Percentiles rank a stretch among this genome's conserved stretches.
Conservation (phyloP, 2,113 vertebrate genomes). For the Sorex araneus region DNA sequence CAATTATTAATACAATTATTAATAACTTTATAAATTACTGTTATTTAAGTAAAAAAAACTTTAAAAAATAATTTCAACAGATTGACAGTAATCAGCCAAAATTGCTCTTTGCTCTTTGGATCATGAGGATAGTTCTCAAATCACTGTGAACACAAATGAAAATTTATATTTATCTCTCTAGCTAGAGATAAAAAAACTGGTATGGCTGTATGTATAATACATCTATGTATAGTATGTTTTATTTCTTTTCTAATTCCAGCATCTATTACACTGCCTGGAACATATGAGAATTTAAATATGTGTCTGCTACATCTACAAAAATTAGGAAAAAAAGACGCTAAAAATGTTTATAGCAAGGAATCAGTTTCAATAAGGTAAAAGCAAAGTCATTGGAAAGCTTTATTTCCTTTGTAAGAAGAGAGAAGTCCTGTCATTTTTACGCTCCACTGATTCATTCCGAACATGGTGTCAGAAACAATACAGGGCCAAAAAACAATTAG, state of each 20-base stretch:
- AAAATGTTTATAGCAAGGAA: slow-evolving; percentile 33
- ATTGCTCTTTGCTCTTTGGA: slow-evolving; percentile 32
- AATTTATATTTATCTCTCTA: too few relatives aligned
- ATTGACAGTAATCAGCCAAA: slow-evolving; percentile 26
- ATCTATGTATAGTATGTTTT: not conserved
- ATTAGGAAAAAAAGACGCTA: slow-evolving; percentile 48
- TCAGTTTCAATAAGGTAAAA: slow-evolving; percentile 68
- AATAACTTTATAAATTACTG: too few relatives aligned
- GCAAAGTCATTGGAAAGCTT: slow-evolving; percentile 35
- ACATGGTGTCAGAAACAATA: slow-evolving; percentile 56
- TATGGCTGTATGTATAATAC: too few relatives aligned
- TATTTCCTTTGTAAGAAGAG: slow-evolving; percentile 64
- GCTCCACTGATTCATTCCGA: slow-evolving; percentile 78
- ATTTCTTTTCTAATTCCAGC: not conserved
- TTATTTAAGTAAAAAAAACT: too few relatives aligned
- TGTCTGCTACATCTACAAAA: not conserved
- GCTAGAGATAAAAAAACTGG: too few relatives aligned
- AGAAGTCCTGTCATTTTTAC: slow-evolving; percentile 64
- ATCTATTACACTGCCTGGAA: slow-evolving; percentile 4
- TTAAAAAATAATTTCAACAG: not conserved
- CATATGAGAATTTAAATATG: not conserved
- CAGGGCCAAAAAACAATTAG: slow-evolving; percentile 78
- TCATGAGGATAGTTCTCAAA: not conserved
- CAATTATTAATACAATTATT: too few relatives aligned
- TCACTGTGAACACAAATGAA: not conserved